These are phyloP conservation scores for Ciconia nigra DNA, from an alignment of 2,797 vertebrate genomes.

Conservation along the genomic window DNA sequence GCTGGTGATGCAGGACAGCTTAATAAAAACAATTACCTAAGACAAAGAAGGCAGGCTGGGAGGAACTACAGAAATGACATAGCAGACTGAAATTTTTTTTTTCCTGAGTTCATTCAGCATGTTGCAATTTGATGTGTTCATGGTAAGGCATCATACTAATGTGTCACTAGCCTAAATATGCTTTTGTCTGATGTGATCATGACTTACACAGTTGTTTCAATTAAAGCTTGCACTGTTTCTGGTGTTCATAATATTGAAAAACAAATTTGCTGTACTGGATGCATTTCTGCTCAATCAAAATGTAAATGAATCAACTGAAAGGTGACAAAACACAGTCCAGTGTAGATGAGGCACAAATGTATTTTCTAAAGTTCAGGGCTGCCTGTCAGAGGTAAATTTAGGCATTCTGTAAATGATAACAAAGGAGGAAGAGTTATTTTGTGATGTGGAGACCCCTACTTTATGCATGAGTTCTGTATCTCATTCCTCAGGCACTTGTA, in stretches of 20 bases:
- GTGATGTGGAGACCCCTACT: not conserved
- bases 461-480: not conserved
- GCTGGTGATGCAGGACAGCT: not conserved
- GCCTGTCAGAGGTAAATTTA: not conserved
- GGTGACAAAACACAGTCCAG: not conserved
- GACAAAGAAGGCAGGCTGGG: not conserved
- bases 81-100: not conserved
- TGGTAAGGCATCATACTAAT: constrained; percentile 15
- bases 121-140: not conserved
- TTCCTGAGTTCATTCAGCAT: not conserved
- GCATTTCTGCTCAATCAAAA: not conserved
- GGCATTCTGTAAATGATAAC: not conserved
- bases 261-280: not conserved
- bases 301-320: not conserved
- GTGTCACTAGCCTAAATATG: not conserved
- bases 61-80: not conserved
- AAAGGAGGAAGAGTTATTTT: not conserved
- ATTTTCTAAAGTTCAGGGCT: not conserved
- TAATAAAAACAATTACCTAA: not conserved
- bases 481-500: not conserved
- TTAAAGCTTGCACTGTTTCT: not conserved
- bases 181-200: not conserved
- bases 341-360: not conserved
- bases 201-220: not conserved
- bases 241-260: not conserved